Percentiles rank a stretch among this genome's conserved stretches.
These are phyloP conservation scores for Ciconia nigra DNA, from an alignment of 2,797 vertebrate genomes.

Conservation along the genomic window DNA sequence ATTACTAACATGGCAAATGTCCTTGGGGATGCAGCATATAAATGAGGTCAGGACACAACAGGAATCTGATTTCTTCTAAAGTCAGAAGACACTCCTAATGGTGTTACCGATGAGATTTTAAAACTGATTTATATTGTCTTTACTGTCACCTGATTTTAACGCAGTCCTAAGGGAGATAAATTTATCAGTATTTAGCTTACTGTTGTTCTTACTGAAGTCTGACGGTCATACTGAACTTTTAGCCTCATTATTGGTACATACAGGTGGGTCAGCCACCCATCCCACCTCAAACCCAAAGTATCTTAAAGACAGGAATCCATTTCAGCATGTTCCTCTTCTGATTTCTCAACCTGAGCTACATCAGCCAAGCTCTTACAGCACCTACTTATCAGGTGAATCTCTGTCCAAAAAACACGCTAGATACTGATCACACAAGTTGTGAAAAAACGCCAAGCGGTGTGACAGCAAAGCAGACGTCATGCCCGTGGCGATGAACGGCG, in stretches of 20 bases:
- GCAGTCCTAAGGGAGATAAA: not conserved
- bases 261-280: not conserved
- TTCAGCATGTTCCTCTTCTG: not conserved
- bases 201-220: not conserved
- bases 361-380: not conserved
- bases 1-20: too few species aligned
- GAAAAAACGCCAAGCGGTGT: not conserved
- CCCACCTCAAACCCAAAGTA: not conserved
- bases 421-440: too few species aligned
- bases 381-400: not conserved
- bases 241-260: fast-evolving
- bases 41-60: not conserved
- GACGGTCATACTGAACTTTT: not conserved
- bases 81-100: not conserved
- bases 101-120: not conserved
- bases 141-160: not conserved
- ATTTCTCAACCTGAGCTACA: not conserved
- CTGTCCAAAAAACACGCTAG: not conserved
- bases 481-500: fast-evolving
- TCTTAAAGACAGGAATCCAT: not conserved
- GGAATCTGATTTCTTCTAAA: not conserved
- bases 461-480: not conserved
- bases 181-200: not conserved
- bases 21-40: not conserved
- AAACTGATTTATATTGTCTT: not conserved